Evolutionary conservation across 64 coral and sea anemone genomes (phyloP), one percentile per base, ranked within the genome.

Genomic region (Montipora efflorescens): DNA sequence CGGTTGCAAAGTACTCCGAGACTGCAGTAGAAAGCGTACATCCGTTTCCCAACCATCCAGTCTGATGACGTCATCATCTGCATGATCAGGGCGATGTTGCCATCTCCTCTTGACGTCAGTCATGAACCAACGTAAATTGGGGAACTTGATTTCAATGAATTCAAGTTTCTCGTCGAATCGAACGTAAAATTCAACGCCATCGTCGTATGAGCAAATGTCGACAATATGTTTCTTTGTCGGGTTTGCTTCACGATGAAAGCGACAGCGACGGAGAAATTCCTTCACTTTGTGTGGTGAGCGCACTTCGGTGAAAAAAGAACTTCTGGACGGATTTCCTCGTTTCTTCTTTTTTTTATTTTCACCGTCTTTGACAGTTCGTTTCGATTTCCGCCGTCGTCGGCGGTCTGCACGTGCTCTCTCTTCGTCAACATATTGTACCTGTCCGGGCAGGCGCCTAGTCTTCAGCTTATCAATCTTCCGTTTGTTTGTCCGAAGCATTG

Each of bases 61-160:
- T 7, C 28, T 74, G 11, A 98, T 1, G 90, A 78, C 28, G 2
- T 83, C 59, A 0, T 46, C 36, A 2, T 71, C 14, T 20, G 18
- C 0, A n/a, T 21, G 22, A 3, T 74, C 5, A 15, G 13, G 53
- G 22, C 14, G 64, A 7, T 3, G 43, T 70, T 93, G 82, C 91
- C 94, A 98, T 2, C 80, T 85, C 75, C 96, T 50, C 43, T 98
- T 98, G 7, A 98, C 75, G 51, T 98, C 96, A 25, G 88, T 80
- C 47, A 98, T 47, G 57, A 81, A 90, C 96, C 96, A 98, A 13
- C 96, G 94, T 16, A 98, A 87, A 51, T 95, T 86, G 1, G 96
- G 79, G 71, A 98, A 95, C 46, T 78, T 85, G 5, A 98, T 57
- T n/a, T 92, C 96, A 44, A 61, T 53, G 77, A 98, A 93, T n/a